Evolutionary conservation across 1,140 invertebrate species (phyloP), one percentile per base, ranked within the genome.

Genomic region (Nasonia giraulti): DNA sequence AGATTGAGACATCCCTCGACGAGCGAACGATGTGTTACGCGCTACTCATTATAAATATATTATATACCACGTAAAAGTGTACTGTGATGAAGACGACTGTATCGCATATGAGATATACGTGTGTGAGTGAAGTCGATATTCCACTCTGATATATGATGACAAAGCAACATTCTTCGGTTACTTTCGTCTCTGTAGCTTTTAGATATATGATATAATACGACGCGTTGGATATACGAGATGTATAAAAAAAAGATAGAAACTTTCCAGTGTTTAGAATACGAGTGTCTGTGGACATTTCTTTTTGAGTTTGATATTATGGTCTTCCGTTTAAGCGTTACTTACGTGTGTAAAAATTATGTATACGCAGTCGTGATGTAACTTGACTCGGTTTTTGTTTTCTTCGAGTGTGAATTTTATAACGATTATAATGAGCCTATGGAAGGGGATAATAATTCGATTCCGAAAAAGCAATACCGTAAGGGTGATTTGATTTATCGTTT

Each of bases 391-490:
- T 55, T 55, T 55, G 0, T 17, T 55, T 55, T 2, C 14, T 20
- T 81, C 2, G 44, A 80, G 69, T 69, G 33, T 71, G 66, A 44
- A 69, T 71, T 80, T 80, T 47, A 33, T 80, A 71, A 71, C 11
- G 37, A 68, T 12, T 33, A 33, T 27, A 27, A 27, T 27, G 17
- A 69, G 17, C 44, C 27, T 17, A 68, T 76, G 33, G 37, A 11
- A 20, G 20, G 66, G 40, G 37, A 27, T 27, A 27, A 50, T 40
- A 31, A 1, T 47, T 81, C 8, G 14, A 76, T 62, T 31, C 4
- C 68, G 14, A 50, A 47, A 66, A 78, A 83, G 82, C 82, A 83
- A 83, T 78, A 83, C 27, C 44, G 40, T 1, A 62, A 55, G 50
- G 66, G 37, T 83, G n/a, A 71, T 44, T 37, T 6, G 27, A 40